Percentiles rank a stretch among this genome's conserved stretches.
These are phyloP conservation scores for Apostichopus californicus DNA, from an alignment of 35 echinoderm and acorn worm genomes.

Conservation along the genomic window DNA sequence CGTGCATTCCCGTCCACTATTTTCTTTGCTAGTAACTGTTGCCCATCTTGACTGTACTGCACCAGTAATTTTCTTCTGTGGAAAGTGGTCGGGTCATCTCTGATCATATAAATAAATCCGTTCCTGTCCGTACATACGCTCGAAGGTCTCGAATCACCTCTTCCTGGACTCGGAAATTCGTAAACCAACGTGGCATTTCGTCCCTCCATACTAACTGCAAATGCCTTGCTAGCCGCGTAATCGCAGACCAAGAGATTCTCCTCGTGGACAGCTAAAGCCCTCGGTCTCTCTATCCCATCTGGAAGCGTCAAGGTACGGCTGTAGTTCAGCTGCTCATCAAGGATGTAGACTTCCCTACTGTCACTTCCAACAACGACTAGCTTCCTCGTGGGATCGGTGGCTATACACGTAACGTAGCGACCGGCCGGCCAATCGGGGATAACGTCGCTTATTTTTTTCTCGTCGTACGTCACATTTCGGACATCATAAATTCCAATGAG, in stretches of 20 bases:
- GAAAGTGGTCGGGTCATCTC: background rate
- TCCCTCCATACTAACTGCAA: background rate
- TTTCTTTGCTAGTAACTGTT: background rate
- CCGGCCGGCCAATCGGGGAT: background rate
- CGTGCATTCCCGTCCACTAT: slow-evolving; percentile 5
- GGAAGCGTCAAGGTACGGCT: background rate
- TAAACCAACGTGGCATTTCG: background rate
- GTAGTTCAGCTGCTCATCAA: background rate
- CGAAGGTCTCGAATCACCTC: background rate
- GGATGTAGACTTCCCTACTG: background rate
- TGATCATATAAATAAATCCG: slow-evolving; percentile 13
- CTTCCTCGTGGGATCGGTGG: background rate
- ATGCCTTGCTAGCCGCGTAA: background rate
- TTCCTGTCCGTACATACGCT: slow-evolving; percentile 35
- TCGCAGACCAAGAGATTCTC: slow-evolving; percentile 9
- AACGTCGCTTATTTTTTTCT: slow-evolving; percentile 1
- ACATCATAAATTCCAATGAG: slow-evolving; percentile 2
- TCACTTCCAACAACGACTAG: background rate
- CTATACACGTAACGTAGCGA: background rate
- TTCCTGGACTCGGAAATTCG: background rate
- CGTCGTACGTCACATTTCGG: background rate
- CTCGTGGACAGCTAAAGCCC: background rate
- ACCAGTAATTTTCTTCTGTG: background rate
- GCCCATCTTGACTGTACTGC: slow-evolving; percentile 27
- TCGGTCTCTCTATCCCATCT: background rate